Evolutionary conservation across 1,140 invertebrate species (phyloP).

Genomic region (Formica selysi): DNA sequence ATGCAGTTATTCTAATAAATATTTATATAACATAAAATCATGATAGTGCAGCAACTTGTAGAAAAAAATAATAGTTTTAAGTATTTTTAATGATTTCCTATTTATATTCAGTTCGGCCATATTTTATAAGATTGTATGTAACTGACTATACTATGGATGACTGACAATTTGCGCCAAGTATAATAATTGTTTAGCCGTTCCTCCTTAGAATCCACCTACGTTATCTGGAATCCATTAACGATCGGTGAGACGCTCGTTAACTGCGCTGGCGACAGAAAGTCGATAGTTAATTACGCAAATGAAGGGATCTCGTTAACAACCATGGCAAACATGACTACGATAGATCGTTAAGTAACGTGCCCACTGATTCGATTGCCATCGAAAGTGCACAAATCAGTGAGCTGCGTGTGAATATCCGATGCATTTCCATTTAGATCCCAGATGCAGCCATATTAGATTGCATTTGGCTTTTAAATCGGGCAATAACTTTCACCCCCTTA

Average conservation of each 20-base stretch:
- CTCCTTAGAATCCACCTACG: constrained; percentile 33
- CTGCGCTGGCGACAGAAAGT: constrained; percentile 72
- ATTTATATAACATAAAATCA: neutral
- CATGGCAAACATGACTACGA: constrained; percentile 12
- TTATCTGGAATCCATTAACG: constrained; percentile 69
- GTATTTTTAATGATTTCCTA: neutral
- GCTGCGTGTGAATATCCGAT: constrained; percentile 5
- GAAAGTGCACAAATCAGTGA: constrained; percentile 47
- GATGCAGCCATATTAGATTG: constrained; percentile 48
- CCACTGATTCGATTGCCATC: constrained; percentile 34
- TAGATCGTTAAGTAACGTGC: constrained; percentile 40
- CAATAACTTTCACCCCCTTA: constrained; percentile 34
- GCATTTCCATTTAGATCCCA: constrained; percentile 15
- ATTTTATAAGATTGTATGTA: neutral
- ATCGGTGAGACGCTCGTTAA: constrained; percentile 69
- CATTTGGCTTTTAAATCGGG: constrained; percentile 53
- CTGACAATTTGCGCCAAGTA: constrained; percentile 25
- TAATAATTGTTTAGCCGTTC: constrained; percentile 64
- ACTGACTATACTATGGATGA: constrained; percentile 15
- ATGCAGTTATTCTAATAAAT: neutral
- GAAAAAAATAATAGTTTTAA: neutral
- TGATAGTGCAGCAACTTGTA: neutral
- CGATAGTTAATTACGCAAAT: constrained; percentile 75
- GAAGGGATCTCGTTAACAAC: constrained; percentile 71
- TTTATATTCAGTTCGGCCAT: neutral